Evolutionary conservation across 1,140 invertebrate genomes (phyloP).

Genomic region (Caenorhabditis elegans): WBcel235 BX284603.4:2076001-2076500

Average conservation of each 20-base stretch:
- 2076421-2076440: not conserved
- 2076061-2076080: not conserved
- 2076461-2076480: not conserved
- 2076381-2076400: too few relatives aligned
- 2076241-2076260: not conserved
- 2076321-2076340: too few relatives aligned
- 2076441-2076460: not conserved
- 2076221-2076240: not conserved
- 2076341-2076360: too few relatives aligned
- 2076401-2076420: too few relatives aligned
- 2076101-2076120: not conserved
- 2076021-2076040: too few relatives aligned
- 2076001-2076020: too few relatives aligned
- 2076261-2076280: not conserved
- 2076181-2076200: not conserved
- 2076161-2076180: constrained; percentile 1
- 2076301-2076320: too few relatives aligned
- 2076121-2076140: not conserved
- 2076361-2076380: too few relatives aligned
- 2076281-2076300: too few relatives aligned
- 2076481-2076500: not conserved
- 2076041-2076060: not conserved
- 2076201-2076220: not conserved
- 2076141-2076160: not conserved
- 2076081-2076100: constrained; percentile 37